Conservation (phyloP, 1,140 invertebrate species). For the Pentalonia nigronervosa region DNA sequence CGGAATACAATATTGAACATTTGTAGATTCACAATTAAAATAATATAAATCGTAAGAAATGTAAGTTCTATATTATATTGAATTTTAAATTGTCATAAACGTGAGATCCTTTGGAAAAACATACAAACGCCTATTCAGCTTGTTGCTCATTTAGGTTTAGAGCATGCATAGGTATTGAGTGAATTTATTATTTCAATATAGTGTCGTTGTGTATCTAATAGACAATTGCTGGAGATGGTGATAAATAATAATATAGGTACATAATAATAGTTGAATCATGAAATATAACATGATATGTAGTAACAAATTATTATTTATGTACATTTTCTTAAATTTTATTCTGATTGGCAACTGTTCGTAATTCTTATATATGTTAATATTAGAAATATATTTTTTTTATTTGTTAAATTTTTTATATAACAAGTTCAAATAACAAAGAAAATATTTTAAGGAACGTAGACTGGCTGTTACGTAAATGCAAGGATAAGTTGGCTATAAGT, state of each 20-base stretch:
- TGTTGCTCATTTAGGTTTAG: neutral
- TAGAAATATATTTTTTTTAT: too few relatives aligned
- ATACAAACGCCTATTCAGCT: neutral
- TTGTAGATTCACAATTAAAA: neutral
- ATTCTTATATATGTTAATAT: neutral
- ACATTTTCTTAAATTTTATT: neutral
- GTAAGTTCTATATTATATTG: neutral
- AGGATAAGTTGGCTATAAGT: neutral
- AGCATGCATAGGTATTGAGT: neutral
- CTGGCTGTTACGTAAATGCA: neutral
- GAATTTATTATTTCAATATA: neutral
- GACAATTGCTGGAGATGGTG: neutral
- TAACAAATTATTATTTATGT: neutral
- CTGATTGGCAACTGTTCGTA: neutral
- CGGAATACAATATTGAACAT: neutral
- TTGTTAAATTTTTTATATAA: neutral
- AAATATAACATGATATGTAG: neutral
- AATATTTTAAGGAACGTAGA: neutral
- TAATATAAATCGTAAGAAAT: neutral
- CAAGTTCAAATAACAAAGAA: neutral
- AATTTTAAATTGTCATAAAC: neutral
- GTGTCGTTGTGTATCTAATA: neutral
- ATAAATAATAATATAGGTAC: neutral
- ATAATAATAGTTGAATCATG: too few relatives aligned
- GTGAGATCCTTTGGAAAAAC: neutral